phyloP scores from a whole-genome alignment of 2,888 invertebrate species.

The Byasa hedistus region DNA sequence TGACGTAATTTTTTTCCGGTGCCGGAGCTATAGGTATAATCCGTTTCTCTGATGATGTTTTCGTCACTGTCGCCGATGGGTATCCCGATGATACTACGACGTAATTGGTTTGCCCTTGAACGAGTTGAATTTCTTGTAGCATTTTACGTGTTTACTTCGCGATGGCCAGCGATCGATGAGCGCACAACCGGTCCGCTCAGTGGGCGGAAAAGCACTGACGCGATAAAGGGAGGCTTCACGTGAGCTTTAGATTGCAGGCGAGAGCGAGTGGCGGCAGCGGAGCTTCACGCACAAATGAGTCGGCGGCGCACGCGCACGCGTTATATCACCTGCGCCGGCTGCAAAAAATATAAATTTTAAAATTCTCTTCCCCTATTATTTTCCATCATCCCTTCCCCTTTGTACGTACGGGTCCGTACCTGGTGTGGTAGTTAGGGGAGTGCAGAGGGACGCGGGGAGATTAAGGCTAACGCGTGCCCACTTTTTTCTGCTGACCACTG shows the following conservation, averaged over 20 bases:
- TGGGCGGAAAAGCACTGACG: constrained; percentile 61
- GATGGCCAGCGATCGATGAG: constrained; percentile 43
- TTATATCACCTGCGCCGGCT: constrained; percentile 81
- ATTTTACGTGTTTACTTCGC: constrained; percentile 65
- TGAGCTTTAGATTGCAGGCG: constrained; percentile 48
- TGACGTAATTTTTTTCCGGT: constrained; percentile 78
- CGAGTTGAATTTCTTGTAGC: constrained; percentile 78
- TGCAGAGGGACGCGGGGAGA: constrained; percentile 44
- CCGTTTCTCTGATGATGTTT: constrained; percentile 72
- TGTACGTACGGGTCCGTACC: constrained; percentile 76
- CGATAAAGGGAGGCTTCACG: constrained; percentile 43
- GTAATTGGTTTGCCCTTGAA: constrained; percentile 80
- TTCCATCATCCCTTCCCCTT: constrained; percentile 79
- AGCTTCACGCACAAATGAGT: constrained; percentile 75
- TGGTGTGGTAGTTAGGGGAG: constrained; percentile 62
- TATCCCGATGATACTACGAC: constrained; percentile 81
- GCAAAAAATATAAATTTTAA: constrained; percentile 79
- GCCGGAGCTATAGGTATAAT: constrained; percentile 81
- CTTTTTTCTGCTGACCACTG: constrained; percentile 72
- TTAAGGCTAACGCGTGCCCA: constrained; percentile 68
- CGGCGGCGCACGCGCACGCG: constrained; percentile 75
- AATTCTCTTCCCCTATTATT: constrained; percentile 81
- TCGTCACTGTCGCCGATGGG: constrained; percentile 70
- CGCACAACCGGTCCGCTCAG: constrained; percentile 63
- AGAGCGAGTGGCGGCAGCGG: constrained; percentile 63